phyloP scores from a whole-genome alignment of 1,140 invertebrate genomes.

The Eriocheir sinensis region DNA sequence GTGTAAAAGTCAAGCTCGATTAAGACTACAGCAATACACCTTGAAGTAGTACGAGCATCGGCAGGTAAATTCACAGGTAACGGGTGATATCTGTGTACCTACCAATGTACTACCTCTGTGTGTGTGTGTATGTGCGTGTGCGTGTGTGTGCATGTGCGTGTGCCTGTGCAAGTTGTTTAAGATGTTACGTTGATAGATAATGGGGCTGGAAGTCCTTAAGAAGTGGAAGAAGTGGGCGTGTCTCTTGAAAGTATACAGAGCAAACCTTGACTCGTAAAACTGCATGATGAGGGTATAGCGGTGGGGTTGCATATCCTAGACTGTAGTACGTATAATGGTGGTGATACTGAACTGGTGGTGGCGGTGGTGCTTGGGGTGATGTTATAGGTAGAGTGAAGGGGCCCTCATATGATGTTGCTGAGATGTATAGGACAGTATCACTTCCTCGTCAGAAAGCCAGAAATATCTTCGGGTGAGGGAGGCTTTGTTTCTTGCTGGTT shows the following conservation, averaged over 20 bases:
- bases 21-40: neutral
- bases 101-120: neutral
- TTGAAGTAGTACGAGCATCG: neutral
- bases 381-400: too few species aligned
- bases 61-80: neutral
- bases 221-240: neutral
- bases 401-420: too few species aligned
- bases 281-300: neutral
- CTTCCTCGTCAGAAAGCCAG: too few species aligned
- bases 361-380: too few species aligned
- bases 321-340: conserved; percentile 14
- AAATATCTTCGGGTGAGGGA: too few species aligned
- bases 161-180: neutral
- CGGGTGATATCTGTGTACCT: neutral
- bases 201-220: neutral
- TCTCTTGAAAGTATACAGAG: neutral
- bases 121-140: conserved; percentile 51
- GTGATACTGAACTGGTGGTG: neutral
- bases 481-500: too few species aligned
- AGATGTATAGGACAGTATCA: too few species aligned
- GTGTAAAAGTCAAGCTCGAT: neutral
- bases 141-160: conserved; percentile 41
- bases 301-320: neutral
- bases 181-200: neutral
- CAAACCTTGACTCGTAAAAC: too few species aligned